These are phyloP conservation scores for Drosophila varians DNA, from an alignment of 1,140 invertebrate genomes.

Conservation along the genomic window DNA sequence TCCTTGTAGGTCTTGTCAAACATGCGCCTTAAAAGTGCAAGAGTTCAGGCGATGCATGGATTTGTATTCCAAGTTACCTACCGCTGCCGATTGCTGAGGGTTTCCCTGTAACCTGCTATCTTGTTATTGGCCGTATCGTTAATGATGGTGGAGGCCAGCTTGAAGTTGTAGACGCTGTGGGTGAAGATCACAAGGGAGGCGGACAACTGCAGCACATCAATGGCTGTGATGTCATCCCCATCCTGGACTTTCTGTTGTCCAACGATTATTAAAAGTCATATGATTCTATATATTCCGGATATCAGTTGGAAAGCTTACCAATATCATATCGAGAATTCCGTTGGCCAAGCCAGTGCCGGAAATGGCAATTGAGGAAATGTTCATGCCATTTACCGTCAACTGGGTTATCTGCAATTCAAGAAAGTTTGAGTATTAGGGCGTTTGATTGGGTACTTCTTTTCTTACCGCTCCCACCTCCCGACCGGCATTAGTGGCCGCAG, in stretches of 20 bases:
- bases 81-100: constrained; percentile 62
- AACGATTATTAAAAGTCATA: neutral
- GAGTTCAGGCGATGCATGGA: neutral
- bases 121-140: constrained; percentile 41
- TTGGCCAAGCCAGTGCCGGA: constrained; percentile 62
- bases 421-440: neutral
- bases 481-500: constrained; percentile 53
- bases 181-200: constrained; percentile 66
- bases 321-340: constrained; percentile 51
- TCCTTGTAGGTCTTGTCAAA: constrained; percentile 72
- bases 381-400: constrained; percentile 63
- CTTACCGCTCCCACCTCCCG: constrained; percentile 63
- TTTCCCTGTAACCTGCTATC: constrained; percentile 47
- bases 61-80: neutral
- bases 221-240: constrained; percentile 57
- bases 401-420: constrained; percentile 44
- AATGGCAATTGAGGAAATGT: constrained; percentile 61
- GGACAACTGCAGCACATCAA: constrained; percentile 64
- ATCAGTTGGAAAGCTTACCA: constrained; percentile 55
- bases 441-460: neutral
- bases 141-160: constrained; percentile 68
- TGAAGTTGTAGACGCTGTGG: constrained; percentile 67
- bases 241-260: constrained; percentile 51
- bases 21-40: constrained; percentile 34
- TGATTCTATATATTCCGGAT: no score